Conservation (phyloP, 2,797 vertebrate genomes). For the Carcharodon carcharias region DNA sequence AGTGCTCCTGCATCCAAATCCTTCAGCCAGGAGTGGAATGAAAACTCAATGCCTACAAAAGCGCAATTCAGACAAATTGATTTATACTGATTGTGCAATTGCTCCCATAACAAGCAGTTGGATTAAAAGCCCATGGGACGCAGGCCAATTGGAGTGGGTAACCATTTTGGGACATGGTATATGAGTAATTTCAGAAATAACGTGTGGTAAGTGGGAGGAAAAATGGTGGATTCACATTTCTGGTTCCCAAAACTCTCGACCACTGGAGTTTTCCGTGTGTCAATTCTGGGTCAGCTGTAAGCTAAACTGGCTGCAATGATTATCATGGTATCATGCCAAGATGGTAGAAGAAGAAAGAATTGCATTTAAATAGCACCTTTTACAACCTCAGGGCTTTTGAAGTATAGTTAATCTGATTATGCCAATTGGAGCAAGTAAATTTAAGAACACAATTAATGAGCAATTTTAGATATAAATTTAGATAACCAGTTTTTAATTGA, state of each 20-base stretch:
- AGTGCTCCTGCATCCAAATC: not conserved
- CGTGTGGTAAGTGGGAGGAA: not conserved
- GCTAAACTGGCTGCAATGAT: not conserved
- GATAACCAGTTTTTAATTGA: not conserved
- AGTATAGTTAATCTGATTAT: not conserved
- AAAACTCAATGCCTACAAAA: too few relatives aligned
- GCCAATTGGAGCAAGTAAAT: not conserved
- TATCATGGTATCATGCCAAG: too few relatives aligned
- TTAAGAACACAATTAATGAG: not conserved
- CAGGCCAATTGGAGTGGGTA: not conserved
- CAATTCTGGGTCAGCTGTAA: too few relatives aligned
- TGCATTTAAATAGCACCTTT: not conserved
- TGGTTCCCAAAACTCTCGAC: not conserved
- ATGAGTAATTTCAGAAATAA: not conserved
- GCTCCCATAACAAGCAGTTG: not conserved
- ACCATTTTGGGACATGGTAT: not conserved
- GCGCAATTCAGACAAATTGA: not conserved
- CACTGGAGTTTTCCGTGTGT: not conserved
- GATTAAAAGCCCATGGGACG: not conserved
- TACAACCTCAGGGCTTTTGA: not conserved
- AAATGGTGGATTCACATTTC: not conserved
- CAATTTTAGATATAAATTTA: too few relatives aligned
- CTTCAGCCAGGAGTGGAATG: not conserved
- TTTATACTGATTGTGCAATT: not conserved
- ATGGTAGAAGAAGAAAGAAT: not conserved